phyloP scores from a whole-genome alignment of 2,888 invertebrate species.

The Pristionchus exspectatus region DNA sequence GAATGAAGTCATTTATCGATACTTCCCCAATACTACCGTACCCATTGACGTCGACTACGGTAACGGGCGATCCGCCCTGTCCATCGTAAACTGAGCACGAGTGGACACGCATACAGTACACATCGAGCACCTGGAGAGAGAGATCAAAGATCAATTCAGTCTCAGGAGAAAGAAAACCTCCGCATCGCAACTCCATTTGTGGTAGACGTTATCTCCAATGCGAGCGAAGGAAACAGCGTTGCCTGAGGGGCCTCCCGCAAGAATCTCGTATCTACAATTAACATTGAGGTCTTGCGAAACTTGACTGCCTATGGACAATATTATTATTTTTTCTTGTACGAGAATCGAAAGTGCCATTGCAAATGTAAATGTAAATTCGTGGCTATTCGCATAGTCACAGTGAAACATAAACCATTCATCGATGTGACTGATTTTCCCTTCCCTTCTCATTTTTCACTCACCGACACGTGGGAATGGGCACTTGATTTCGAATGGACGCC shows the following conservation, averaged over 20 bases:
- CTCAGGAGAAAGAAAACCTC: conserved; percentile 19
- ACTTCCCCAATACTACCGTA: conserved; percentile 4
- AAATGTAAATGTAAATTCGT: not conserved
- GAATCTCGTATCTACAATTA: conserved; percentile 73
- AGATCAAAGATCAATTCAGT: not conserved
- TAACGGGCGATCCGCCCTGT: conserved; percentile 77
- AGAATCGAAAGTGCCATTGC: not conserved
- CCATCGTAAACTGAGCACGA: conserved; percentile 77
- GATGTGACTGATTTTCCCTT: not conserved
- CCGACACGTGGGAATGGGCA: conserved; percentile 73
- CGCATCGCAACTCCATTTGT: conserved; percentile 67
- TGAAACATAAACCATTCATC: not conserved
- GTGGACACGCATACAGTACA: conserved; percentile 78
- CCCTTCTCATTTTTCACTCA: conserved; percentile 31
- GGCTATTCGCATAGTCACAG: not conserved
- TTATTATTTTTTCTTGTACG: not conserved
- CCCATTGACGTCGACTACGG: conserved; percentile 76
- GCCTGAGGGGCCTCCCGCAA: conserved; percentile 71
- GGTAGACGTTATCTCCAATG: conserved; percentile 77
- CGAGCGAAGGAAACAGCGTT: conserved; percentile 75
- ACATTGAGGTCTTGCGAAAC: not conserved
- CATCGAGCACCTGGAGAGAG: conserved; percentile 59
- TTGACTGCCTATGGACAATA: too few relatives aligned
- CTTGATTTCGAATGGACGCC: conserved; percentile 68
- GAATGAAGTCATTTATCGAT: conserved; percentile 9